A percentile compares a stretch with the other conserved stretches of the same genome.
phyloP scores from a whole-genome alignment of 92 coral and sea anemone genomes.

The Heliopora coerulea region DNA sequence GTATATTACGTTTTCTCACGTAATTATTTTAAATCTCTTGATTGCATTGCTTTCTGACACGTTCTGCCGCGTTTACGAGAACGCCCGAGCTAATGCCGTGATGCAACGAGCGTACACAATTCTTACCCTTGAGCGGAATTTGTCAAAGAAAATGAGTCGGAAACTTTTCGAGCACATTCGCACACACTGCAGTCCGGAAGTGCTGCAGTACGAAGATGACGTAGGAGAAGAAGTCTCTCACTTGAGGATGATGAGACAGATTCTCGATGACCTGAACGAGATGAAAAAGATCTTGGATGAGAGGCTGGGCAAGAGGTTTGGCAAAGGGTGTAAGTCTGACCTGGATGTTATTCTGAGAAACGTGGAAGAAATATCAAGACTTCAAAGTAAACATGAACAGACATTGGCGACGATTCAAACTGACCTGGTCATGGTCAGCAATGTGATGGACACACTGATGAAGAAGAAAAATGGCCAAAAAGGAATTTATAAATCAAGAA shows the following conservation, averaged over 20 bases:
- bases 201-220: constrained; percentile 47
- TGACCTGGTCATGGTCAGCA: constrained; percentile 23
- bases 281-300: constrained; percentile 43
- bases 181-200: constrained; percentile 85
- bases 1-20: constrained; percentile 85
- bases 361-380: constrained; percentile 30
- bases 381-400: constrained; percentile 37
- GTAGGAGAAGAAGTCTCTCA: constrained; percentile 36
- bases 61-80: constrained; percentile 93
- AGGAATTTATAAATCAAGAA: neutral
- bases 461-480: neutral
- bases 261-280: constrained; percentile 46
- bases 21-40: constrained; percentile 80
- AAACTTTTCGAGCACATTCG: constrained; percentile 71
- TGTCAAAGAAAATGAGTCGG: constrained; percentile 63
- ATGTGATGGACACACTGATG: constrained; percentile 2
- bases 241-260: constrained; percentile 27
- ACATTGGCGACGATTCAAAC: constrained; percentile 37
- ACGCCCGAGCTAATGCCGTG: constrained; percentile 95
- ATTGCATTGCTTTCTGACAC: constrained; percentile 96
- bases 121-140: constrained; percentile 67
- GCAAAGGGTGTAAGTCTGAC: constrained; percentile 21
- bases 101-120: constrained; percentile 96
- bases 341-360: constrained; percentile 39
- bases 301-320: constrained; percentile 41